Percentiles rank a stretch among this genome's conserved stretches.
phyloP scores from a whole-genome alignment of 2,888 invertebrate genomes.

The Gasteruption jaculator region DNA sequence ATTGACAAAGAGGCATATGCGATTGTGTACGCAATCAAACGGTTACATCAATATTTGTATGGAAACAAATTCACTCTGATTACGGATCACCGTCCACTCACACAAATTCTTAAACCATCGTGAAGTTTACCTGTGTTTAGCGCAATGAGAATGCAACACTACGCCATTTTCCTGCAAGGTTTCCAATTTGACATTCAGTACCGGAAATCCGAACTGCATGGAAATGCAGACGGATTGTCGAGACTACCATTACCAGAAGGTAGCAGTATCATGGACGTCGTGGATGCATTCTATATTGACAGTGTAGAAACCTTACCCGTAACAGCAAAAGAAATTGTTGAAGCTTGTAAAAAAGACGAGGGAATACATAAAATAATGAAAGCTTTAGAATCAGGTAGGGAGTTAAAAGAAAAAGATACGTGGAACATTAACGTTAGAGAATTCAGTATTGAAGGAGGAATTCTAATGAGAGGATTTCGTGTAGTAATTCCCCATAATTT shows the following conservation, averaged over 20 bases:
- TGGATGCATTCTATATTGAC: conserved; percentile 14
- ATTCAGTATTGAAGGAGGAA: neutral
- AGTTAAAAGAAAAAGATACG: neutral
- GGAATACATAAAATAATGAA: neutral
- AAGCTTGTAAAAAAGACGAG: neutral
- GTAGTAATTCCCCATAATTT: neutral
- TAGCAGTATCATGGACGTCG: conserved; percentile 9
- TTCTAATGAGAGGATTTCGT: neutral
- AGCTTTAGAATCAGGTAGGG: neutral
- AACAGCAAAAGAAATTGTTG: conserved; percentile 4
- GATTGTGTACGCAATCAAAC: conserved; percentile 10
- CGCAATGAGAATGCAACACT: conserved; percentile 20
- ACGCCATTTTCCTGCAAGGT: conserved; percentile 18
- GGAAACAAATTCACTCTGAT: conserved; percentile 5
- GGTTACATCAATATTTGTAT: conserved; percentile 10
- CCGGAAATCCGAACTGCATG: conserved; percentile 10
- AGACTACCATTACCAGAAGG: neutral
- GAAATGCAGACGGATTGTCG: conserved; percentile 5
- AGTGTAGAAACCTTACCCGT: conserved; percentile 20
- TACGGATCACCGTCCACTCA: conserved; percentile 10
- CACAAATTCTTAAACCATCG: conserved; percentile 18
- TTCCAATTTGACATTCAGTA: conserved; percentile 20
- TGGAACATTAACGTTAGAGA: neutral
- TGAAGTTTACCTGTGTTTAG: conserved; percentile 12
- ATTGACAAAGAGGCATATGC: conserved; percentile 14